These are phyloP conservation scores for Rhynchotus rufescens DNA, from an alignment of 2,797 vertebrate genomes.

Conservation along the genomic window DNA sequence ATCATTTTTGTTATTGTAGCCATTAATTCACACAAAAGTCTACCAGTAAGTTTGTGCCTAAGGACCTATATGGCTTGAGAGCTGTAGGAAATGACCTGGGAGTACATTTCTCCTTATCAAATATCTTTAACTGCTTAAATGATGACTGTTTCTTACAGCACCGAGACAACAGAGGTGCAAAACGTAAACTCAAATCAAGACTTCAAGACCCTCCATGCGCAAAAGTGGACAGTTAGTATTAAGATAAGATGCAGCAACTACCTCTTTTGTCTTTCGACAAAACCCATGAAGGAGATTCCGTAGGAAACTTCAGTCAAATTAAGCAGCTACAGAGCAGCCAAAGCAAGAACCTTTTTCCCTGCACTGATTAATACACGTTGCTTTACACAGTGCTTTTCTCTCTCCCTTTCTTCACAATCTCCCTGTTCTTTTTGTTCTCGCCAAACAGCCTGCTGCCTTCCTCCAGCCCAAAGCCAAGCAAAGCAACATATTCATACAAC, in stretches of 20 bases:
- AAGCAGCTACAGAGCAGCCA: not conserved
- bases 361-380: not conserved
- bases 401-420: not conserved
- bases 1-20: not conserved
- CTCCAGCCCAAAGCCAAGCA: not conserved
- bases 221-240: not conserved
- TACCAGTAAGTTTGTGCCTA: not conserved
- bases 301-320: not conserved
- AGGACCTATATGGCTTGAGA: not conserved
- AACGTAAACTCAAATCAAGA: not conserved
- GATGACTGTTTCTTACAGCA: not conserved
- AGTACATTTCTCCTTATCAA: not conserved
- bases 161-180: not conserved
- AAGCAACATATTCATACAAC: not conserved
- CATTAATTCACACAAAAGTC: slow-evolving; percentile 18
- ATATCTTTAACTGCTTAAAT: not conserved
- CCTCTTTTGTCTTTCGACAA: not conserved
- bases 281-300: not conserved
- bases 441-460: not conserved
- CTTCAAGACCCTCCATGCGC: not conserved
- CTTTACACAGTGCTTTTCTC: not conserved
- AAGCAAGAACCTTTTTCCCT: not conserved
- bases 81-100: not conserved
- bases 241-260: not conserved
- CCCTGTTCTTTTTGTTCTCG: too few species aligned